Evolutionary conservation across 2,113 vertebrate species (phyloP), one percentile per base, ranked within the genome.

Genomic region (Myiagra hebetior): DNA sequence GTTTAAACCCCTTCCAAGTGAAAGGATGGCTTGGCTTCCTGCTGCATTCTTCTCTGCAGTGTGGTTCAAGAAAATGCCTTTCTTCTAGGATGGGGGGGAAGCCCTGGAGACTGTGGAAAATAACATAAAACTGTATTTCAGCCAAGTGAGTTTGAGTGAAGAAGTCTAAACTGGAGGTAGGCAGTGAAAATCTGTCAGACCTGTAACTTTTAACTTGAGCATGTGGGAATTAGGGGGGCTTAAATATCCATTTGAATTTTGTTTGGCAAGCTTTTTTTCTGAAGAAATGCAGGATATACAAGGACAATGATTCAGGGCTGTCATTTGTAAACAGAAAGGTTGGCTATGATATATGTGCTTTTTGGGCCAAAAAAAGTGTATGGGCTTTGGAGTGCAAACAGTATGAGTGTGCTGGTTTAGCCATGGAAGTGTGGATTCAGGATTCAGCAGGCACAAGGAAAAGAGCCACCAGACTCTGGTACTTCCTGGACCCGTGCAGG

Each of bases 61-160:
- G 87, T 84, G 92, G 91, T 96, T 96, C 91, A 83, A 91, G 89
- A 91, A 96, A 96, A 96, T 91, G 84, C 84, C 81, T 91, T 94
- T 94, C 85, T 95, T 91, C 52, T 67, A 63, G 86, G 80, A 85
- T 78, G 59, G 44, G 56, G 50, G 91, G 62, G 69, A 78, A 94
- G 49, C 87, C 83, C 73, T 75, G 70, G 95, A 93, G 93, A 81
- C 73, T 81, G 64, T 94, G 83, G 88, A 97, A 96, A 96, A 90
- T 90, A 96, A 81, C 64, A 60, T 30, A 56, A 60, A 93, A 68
- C 42, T 70, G 46, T 77, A 11, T 88, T 93, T 91, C 74, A 78
- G 80, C 84, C 76, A 88, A 92, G 56, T 13, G 64, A 89, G 31
- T 84, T 74, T n/a, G 63, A 89, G 49, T 65, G 55, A 67, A 80